These are phyloP conservation scores for Conopomorpha cramerella DNA, from an alignment of 1,140 invertebrate species.

Conservation along the genomic window DNA sequence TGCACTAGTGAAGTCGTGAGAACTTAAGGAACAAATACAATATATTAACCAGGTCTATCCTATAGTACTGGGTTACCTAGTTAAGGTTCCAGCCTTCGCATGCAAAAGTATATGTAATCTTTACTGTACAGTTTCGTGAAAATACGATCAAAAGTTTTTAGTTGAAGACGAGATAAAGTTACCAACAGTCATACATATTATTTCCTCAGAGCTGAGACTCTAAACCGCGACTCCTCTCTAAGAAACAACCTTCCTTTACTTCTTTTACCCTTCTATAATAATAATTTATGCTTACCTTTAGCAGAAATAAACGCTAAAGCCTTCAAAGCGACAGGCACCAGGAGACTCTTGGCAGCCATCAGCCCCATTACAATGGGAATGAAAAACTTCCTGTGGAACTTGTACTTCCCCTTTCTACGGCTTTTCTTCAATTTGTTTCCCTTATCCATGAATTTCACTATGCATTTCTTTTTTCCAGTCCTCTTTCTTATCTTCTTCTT, in stretches of 20 bases:
- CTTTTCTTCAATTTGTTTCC: conserved; percentile 17
- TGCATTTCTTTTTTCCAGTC: conserved; percentile 13
- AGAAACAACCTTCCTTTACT: too few species aligned
- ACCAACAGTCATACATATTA: too few species aligned
- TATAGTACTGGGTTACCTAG: too few species aligned
- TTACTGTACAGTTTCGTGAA: too few species aligned
- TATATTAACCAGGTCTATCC: too few species aligned
- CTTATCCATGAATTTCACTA: conserved; percentile 13
- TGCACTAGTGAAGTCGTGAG: not conserved
- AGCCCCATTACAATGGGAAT: conserved; percentile 65
- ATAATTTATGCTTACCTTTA: conserved; percentile 53
- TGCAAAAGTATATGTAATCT: too few species aligned
- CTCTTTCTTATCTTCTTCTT: conserved; percentile 11
- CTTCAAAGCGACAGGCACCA: conserved; percentile 68
- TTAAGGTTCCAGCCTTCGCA: too few species aligned
- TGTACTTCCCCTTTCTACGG: conserved; percentile 14
- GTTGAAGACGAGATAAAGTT: too few species aligned
- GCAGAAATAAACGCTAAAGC: conserved; percentile 64
- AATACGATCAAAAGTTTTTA: too few species aligned
- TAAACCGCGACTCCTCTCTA: too few species aligned
- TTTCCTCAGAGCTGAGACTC: too few species aligned
- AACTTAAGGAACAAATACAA: not conserved
- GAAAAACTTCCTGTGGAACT: conserved; percentile 46
- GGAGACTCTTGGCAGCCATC: conserved; percentile 64
- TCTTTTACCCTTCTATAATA: too few species aligned